A percentile compares a stretch with the other conserved stretches of the same genome.
phyloP scores from a whole-genome alignment of 2,113 vertebrate genomes.

The Pyxicephalus adspersus region DNA sequence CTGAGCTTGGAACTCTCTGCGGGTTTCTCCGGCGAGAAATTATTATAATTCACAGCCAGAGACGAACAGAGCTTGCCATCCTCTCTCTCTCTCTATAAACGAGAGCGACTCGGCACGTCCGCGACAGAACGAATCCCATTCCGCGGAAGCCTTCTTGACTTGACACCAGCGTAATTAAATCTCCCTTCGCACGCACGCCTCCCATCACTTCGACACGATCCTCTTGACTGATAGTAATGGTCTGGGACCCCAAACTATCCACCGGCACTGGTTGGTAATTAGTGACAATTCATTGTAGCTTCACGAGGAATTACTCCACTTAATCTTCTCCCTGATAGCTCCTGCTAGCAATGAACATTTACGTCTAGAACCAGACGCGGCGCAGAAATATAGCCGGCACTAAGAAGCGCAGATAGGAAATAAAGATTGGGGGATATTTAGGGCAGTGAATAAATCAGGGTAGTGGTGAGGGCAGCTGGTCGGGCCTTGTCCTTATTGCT shows the following conservation, averaged over 20 bases:
- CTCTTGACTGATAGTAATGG: conserved; percentile 45
- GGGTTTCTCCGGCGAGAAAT: neutral
- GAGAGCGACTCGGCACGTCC: conserved; percentile 3
- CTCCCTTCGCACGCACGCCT: neutral
- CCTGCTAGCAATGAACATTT: conserved; percentile 1
- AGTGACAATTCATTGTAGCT: conserved; percentile 35
- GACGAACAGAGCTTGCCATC: neutral
- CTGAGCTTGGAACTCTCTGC: neutral
- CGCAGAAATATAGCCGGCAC: neutral
- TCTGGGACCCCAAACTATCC: conserved; percentile 38
- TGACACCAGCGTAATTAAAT: conserved; percentile 45
- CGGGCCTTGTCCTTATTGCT: neutral
- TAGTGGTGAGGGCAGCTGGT: neutral
- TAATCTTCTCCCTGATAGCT: conserved; percentile 8
- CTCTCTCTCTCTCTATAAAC: neutral
- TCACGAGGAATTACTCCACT: conserved; percentile 32
- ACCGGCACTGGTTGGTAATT: conserved; percentile 13
- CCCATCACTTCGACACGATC: conserved; percentile 9
- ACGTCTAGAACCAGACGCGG: neutral
- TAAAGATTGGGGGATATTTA: conserved; percentile 12
- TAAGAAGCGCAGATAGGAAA: neutral
- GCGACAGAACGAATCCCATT: conserved; percentile 8
- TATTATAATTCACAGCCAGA: conserved; percentile 27
- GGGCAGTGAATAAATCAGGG: conserved; percentile 25
- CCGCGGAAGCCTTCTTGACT: conserved; percentile 6